A percentile compares a stretch with the other conserved stretches of the same genome.
These are phyloP conservation scores for Colletes gigas DNA, from an alignment of 1,140 invertebrate species.

Conservation along the genomic window DNA sequence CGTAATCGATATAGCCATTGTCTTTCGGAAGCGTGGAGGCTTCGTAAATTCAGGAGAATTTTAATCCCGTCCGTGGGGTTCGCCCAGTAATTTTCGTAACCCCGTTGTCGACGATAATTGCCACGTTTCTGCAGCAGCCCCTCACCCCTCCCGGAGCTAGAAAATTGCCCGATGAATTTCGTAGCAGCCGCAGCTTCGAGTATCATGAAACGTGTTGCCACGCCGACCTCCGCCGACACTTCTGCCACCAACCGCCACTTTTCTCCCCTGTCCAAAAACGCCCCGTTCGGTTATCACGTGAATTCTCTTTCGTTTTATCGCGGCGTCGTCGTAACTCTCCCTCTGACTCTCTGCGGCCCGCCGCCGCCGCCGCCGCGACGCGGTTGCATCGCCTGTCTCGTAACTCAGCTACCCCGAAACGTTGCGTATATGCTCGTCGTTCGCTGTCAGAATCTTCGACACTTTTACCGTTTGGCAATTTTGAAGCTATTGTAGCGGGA, in stretches of 20 bases:
- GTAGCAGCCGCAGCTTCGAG: slow-evolving; percentile 7
- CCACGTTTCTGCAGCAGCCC: slow-evolving; percentile 41
- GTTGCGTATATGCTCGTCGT: not conserved
- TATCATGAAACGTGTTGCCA: slow-evolving; percentile 49
- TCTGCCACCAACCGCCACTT: slow-evolving; percentile 48
- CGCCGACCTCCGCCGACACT: slow-evolving; percentile 61
- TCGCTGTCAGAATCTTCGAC: not conserved
- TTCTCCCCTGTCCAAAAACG: slow-evolving; percentile 46
- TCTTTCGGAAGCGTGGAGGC: slow-evolving; percentile 50
- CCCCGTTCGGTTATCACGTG: slow-evolving; percentile 25
- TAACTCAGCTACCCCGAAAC: slow-evolving; percentile 27
- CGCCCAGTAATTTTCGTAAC: slow-evolving; percentile 59
- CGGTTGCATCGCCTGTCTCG: slow-evolving; percentile 20
- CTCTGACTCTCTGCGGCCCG: not conserved
- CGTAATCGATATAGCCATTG: slow-evolving; percentile 65
- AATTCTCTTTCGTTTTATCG: slow-evolving; percentile 41
- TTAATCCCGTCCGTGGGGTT: slow-evolving; percentile 50
- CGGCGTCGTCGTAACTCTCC: not conserved
- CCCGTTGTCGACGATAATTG: slow-evolving; percentile 59
- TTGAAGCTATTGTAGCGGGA: not conserved
- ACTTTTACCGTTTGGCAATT: not conserved
- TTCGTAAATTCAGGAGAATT: slow-evolving; percentile 67
- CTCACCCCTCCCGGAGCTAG: slow-evolving; percentile 3
- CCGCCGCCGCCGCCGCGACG: not conserved
- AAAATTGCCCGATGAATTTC: slow-evolving; percentile 57